A percentile compares a stretch with the other conserved stretches of the same genome.
Evolutionary conservation across 2,113 vertebrate species (phyloP).

Genomic region (Burhinus bistriatus): DNA sequence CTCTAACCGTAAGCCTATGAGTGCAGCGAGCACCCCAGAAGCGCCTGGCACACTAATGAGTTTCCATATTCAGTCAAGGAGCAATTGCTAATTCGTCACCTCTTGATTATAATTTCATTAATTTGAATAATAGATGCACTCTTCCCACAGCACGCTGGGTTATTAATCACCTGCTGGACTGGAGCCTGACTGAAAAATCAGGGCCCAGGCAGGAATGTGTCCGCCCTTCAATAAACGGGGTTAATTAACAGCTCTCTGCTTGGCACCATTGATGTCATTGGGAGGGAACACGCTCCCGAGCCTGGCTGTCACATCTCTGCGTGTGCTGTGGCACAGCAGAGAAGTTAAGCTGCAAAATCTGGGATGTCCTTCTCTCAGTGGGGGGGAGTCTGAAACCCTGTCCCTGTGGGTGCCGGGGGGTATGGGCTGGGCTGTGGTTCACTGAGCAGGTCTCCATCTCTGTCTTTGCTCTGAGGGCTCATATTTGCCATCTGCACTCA

Average conservation of each 20-base stretch:
- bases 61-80: slow-evolving; percentile 69
- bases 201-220: slow-evolving; percentile 43
- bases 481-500: not conserved
- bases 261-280: not conserved
- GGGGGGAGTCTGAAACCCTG: not conserved
- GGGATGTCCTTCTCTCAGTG: not conserved
- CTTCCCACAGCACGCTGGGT: slow-evolving; percentile 43
- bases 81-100: slow-evolving; percentile 71
- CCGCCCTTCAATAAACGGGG: slow-evolving; percentile 50
- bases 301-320: not conserved
- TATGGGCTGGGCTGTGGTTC: not conserved
- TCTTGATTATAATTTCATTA: slow-evolving; percentile 76
- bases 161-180: slow-evolving; percentile 74
- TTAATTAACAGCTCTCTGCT: slow-evolving; percentile 63
- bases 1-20: not conserved
- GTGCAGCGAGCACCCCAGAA: not conserved
- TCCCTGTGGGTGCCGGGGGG: fast-evolving
- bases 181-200: slow-evolving; percentile 66
- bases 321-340: fast-evolving
- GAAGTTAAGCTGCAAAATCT: not conserved
- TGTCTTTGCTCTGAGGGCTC: not conserved
- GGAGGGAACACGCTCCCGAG: not conserved
- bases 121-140: slow-evolving; percentile 75
- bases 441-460: not conserved
- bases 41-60: slow-evolving; percentile 42